Evolutionary conservation across 2,888 invertebrate species (phyloP).

Genomic region (Argyresthia albistria): DNA sequence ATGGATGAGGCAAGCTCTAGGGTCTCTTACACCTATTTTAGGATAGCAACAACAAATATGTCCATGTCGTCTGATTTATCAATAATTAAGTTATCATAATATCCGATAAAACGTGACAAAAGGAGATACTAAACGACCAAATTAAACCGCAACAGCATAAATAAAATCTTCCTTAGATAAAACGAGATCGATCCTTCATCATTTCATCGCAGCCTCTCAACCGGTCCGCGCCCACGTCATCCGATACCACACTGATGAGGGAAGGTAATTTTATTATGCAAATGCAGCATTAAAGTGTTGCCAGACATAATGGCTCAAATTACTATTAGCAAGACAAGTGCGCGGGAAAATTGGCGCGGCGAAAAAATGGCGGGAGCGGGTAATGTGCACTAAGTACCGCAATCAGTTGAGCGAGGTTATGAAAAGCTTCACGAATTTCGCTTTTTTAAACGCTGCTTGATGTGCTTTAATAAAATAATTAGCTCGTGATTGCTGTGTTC

Average conservation of each 20-base stretch:
- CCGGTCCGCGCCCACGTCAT: slow-evolving; percentile 2
- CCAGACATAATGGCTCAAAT: slow-evolving; percentile 58
- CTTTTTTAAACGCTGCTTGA: not conserved
- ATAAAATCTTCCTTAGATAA: not conserved
- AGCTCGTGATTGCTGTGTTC: not conserved
- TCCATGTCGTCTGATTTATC: not conserved
- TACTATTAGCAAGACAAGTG: slow-evolving; percentile 37
- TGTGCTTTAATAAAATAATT: not conserved
- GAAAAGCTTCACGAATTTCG: not conserved
- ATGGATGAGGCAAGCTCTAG: too few species aligned
- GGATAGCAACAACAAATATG: not conserved
- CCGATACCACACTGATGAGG: slow-evolving; percentile 5
- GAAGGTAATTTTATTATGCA: slow-evolving; percentile 63
- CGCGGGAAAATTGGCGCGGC: slow-evolving; percentile 28
- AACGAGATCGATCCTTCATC: slow-evolving; percentile 2
- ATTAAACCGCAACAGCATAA: slow-evolving; percentile 1
- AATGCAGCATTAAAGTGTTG: slow-evolving; percentile 65
- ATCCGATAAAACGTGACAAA: not conserved
- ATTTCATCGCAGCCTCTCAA: not conserved
- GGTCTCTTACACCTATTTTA: too few species aligned
- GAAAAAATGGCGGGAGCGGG: slow-evolving; percentile 21
- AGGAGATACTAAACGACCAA: not conserved
- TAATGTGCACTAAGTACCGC: slow-evolving; percentile 23
- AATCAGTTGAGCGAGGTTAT: slow-evolving; percentile 16
- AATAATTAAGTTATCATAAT: not conserved